Conservation (phyloP, 2,797 vertebrate species). For the Rhinichthys osculus region DNA sequence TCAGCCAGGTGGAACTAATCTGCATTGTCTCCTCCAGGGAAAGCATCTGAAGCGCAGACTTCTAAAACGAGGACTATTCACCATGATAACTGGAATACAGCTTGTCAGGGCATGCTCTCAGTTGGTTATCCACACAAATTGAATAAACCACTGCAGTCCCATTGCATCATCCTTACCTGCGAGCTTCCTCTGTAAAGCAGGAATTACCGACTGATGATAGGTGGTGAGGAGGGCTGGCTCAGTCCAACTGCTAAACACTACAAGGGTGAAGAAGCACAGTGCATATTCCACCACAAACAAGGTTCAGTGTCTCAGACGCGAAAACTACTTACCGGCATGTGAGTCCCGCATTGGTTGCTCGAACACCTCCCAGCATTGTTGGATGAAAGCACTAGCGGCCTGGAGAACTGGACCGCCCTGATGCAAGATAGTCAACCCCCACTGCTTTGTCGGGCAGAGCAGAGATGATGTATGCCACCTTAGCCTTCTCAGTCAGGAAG, state of each 20-base stretch:
- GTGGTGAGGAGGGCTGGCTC: background rate
- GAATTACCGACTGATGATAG: background rate
- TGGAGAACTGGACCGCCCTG: background rate
- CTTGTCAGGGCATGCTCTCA: too few relatives aligned
- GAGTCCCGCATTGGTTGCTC: too few relatives aligned
- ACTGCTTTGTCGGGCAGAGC: background rate
- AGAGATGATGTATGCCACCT: background rate
- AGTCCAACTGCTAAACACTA: background rate
- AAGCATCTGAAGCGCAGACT: background rate
- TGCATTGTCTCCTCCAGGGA: background rate
- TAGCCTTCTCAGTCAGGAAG: background rate
- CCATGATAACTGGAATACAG: background rate
- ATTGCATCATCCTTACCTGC: too few relatives aligned
- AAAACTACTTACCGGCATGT: too few relatives aligned
- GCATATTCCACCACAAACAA: background rate
- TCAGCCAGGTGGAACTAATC: background rate
- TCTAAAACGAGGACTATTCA: background rate
- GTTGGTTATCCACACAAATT: too few relatives aligned
- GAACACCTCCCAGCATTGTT: background rate
- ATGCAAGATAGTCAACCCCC: background rate
- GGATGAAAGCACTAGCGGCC: background rate
- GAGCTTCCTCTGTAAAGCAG: background rate
- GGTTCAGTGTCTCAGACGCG: background rate
- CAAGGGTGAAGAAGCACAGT: background rate
- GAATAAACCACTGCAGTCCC: too few relatives aligned